These are phyloP conservation scores for Lochmaea capreae DNA, from an alignment of 2,888 invertebrate genomes.

Conservation along the genomic window DNA sequence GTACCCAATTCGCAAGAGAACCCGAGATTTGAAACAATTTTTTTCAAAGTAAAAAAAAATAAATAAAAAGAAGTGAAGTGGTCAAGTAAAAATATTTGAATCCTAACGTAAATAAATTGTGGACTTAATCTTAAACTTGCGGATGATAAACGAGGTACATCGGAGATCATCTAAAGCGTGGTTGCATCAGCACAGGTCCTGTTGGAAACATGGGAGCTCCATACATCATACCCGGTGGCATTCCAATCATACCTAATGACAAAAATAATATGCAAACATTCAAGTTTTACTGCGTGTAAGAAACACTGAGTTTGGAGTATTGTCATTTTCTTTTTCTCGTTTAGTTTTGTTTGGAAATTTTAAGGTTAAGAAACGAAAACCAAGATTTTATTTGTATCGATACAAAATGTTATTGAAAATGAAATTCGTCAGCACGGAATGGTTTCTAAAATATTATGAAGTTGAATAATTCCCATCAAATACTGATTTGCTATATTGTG, in stretches of 20 bases:
- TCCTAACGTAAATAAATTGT: constrained; percentile 26
- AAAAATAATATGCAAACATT: constrained; percentile 44
- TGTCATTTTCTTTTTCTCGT: constrained; percentile 48
- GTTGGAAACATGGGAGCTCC: constrained; percentile 65
- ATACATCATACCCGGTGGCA: constrained; percentile 66
- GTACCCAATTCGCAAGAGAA: not conserved
- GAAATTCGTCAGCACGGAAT: not conserved
- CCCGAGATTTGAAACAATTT: not conserved
- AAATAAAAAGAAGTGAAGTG: constrained; percentile 18
- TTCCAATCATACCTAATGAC: constrained; percentile 66
- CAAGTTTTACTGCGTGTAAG: constrained; percentile 10
- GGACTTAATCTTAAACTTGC: constrained; percentile 60
- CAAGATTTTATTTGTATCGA: not conserved
- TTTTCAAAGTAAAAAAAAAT: not conserved
- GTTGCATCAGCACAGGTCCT: constrained; percentile 76
- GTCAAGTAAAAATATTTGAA: constrained; percentile 23
- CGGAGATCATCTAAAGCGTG: constrained; percentile 88
- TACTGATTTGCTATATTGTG: not conserved
- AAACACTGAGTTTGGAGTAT: constrained; percentile 44
- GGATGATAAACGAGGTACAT: constrained; percentile 70
- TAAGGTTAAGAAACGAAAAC: not conserved
- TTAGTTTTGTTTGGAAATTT: constrained; percentile 21
- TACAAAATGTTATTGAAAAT: not conserved
- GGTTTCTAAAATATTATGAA: not conserved
- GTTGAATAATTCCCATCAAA: not conserved